These are phyloP conservation scores for Eulemur rufifrons DNA, from an alignment of 2,113 vertebrate genomes.

Conservation along the genomic window DNA sequence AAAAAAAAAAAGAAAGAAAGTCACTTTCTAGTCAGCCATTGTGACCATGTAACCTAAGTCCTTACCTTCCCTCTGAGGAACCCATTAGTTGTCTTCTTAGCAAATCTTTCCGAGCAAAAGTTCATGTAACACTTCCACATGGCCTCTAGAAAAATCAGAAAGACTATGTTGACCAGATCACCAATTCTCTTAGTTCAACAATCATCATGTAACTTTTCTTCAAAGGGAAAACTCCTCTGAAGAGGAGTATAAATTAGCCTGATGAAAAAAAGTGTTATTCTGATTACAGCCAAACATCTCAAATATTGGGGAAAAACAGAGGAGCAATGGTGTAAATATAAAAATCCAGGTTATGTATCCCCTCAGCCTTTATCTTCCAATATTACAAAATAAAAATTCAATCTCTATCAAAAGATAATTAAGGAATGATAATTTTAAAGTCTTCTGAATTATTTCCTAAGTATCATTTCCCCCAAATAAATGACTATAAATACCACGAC, in stretches of 20 bases:
- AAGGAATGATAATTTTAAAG: not conserved
- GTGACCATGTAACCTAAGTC: not conserved
- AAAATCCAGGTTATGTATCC: not conserved
- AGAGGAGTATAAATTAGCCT: not conserved
- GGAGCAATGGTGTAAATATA: not conserved
- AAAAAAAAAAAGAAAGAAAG: not conserved
- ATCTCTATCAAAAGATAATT: not conserved
- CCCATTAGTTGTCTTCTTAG: conserved; percentile 92
- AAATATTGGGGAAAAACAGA: not conserved
- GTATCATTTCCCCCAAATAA: not conserved
- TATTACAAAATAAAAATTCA: not conserved
- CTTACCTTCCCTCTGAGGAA: conserved; percentile 91
- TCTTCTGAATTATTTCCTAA: not conserved
- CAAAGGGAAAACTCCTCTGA: conserved; percentile 8
- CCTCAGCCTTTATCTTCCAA: not conserved
- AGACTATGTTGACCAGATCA: not conserved
- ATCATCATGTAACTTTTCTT: not conserved
- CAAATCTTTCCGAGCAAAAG: conserved; percentile 92
- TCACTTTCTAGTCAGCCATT: not conserved
- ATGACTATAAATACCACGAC: not conserved
- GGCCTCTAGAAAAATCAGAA: conserved; percentile 84
- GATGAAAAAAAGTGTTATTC: not conserved
- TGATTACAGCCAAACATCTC: not conserved
- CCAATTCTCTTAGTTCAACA: not conserved
- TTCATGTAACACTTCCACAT: conserved; percentile 94